Evolutionary conservation across 2,797 vertebrate genomes (phyloP).

Genomic region (Thamnophis elegans): DNA sequence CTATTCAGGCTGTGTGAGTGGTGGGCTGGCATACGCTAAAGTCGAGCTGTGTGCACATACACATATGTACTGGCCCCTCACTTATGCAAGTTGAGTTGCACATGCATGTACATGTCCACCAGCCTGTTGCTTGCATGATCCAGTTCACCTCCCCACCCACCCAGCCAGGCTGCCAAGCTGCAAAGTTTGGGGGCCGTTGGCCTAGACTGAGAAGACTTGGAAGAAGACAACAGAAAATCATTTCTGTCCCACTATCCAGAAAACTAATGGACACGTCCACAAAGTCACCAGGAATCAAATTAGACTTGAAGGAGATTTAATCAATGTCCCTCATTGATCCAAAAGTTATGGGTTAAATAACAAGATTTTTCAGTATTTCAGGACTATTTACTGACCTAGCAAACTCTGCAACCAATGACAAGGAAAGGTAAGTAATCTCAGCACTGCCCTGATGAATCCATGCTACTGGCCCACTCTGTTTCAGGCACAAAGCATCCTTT

Average conservation of each 20-base stretch:
- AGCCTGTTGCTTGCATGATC: too few relatives aligned
- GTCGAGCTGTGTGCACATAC: too few relatives aligned
- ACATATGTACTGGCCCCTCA: too few relatives aligned
- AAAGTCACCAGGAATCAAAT: neutral
- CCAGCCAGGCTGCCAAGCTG: too few relatives aligned
- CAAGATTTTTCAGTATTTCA: neutral
- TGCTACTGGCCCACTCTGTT: neutral
- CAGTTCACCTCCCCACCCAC: too few relatives aligned
- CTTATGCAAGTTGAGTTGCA: too few relatives aligned
- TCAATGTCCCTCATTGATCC: neutral
- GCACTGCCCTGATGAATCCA: neutral
- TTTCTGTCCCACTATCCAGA: neutral
- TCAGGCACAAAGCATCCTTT: neutral
- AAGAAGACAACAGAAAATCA: neutral
- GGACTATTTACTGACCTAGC: neutral
- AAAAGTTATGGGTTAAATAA: neutral
- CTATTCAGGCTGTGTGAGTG: too few relatives aligned
- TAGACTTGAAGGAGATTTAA: neutral
- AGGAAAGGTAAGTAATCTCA: neutral
- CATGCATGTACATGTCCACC: too few relatives aligned
- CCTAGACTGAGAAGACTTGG: neutral
- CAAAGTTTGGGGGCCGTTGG: too few relatives aligned
- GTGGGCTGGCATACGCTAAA: too few relatives aligned
- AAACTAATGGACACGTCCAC: neutral
- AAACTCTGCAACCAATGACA: neutral